Evolutionary conservation across 2,888 invertebrate genomes (phyloP).

Genomic region (Druceiella hillmani): DNA sequence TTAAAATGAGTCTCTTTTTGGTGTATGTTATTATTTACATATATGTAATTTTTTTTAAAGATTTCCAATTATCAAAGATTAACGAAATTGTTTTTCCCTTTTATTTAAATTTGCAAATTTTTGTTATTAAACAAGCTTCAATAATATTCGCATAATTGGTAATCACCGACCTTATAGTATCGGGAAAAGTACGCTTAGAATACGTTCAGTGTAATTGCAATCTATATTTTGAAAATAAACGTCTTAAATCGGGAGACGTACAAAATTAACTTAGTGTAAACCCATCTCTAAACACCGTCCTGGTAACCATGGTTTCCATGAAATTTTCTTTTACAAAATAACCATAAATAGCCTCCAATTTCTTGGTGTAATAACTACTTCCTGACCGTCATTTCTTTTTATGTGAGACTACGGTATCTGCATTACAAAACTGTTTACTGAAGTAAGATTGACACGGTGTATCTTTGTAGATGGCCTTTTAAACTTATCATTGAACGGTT

Average conservation of each 20-base stretch:
- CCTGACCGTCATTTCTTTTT: not conserved
- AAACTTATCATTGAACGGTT: too few relatives aligned
- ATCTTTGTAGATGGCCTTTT: too few relatives aligned
- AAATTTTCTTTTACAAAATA: not conserved
- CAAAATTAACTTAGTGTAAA: not conserved
- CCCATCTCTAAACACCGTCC: not conserved
- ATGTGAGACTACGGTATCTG: too few relatives aligned
- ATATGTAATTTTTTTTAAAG: not conserved
- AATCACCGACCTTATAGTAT: not conserved
- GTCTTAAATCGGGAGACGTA: slow-evolving; percentile 1
- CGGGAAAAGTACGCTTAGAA: not conserved
- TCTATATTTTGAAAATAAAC: not conserved
- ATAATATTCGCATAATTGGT: slow-evolving; percentile 1
- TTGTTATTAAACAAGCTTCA: not conserved
- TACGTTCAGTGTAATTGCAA: too few relatives aligned
- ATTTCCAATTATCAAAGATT: not conserved
- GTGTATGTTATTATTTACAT: not conserved
- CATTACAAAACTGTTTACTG: too few relatives aligned
- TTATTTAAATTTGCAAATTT: not conserved
- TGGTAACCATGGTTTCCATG: slow-evolving; percentile 1
- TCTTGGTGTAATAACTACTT: slow-evolving; percentile 1
- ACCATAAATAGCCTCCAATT: not conserved
- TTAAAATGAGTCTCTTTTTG: too few relatives aligned
- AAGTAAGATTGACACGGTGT: too few relatives aligned
- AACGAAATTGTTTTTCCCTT: not conserved